Conservation (phyloP, 2,113 vertebrate species). For the Pelobates fuscus region DNA sequence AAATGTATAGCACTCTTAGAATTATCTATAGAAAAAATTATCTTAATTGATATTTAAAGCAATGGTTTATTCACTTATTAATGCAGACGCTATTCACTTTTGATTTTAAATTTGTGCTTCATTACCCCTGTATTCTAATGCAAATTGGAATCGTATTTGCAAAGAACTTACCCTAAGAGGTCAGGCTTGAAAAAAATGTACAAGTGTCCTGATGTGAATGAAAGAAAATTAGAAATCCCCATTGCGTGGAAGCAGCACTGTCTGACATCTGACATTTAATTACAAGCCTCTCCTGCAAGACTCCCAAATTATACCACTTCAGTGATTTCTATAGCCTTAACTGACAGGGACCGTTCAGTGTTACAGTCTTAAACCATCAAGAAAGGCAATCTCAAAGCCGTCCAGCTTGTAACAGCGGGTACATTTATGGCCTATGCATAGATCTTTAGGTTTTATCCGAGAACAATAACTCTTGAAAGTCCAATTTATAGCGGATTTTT, state of each 20-base stretch:
- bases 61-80: conserved; percentile 45
- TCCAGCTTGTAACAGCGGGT: conserved; percentile 21
- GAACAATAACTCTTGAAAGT: conserved; percentile 22
- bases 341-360: conserved; percentile 42
- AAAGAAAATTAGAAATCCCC: conserved; percentile 47
- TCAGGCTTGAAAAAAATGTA: conserved; percentile 41
- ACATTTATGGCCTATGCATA: conserved; percentile 21
- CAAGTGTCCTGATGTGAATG: conserved; percentile 49
- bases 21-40: background rate
- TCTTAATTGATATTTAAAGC: conserved; percentile 44
- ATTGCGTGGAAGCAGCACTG: conserved; percentile 30
- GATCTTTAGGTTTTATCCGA: conserved; percentile 19
- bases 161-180: conserved; percentile 44
- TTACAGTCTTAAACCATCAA: conserved; percentile 32
- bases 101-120: conserved; percentile 33
- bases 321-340: conserved; percentile 48
- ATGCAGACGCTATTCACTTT: conserved; percentile 46
- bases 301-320: conserved; percentile 50
- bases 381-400: conserved; percentile 25
- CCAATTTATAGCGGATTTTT: background rate
- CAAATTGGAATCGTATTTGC: conserved; percentile 45
- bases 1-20: background rate
- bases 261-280: conserved; percentile 52
- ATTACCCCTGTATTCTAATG: conserved; percentile 46
- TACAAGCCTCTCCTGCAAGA: conserved; percentile 48